Conservation (phyloP, 2,888 invertebrate species). For the Leuctra nigra region DNA sequence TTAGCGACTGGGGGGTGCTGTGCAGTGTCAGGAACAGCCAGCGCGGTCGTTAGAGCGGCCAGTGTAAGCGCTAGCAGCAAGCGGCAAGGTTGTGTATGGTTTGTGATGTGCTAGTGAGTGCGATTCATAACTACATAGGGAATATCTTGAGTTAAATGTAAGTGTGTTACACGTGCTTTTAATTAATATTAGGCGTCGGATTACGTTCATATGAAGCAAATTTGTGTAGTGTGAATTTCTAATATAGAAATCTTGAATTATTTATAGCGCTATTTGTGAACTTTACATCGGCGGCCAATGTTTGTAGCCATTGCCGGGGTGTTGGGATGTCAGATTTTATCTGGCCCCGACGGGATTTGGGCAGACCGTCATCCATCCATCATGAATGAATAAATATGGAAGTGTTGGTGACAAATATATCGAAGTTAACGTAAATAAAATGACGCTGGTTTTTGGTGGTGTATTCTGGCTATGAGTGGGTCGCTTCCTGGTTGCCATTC, state of each 20-base stretch:
- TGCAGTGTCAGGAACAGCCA: too few relatives aligned
- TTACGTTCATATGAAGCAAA: too few relatives aligned
- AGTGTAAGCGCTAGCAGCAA: too few relatives aligned
- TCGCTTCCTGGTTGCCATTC: constrained; percentile 9
- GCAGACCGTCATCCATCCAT: neutral
- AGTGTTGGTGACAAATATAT: neutral
- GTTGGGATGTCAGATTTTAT: constrained; percentile 21
- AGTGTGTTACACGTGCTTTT: too few relatives aligned
- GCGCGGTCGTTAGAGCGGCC: too few relatives aligned
- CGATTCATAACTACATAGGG: too few relatives aligned
- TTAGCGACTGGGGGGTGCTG: too few relatives aligned
- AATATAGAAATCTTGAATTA: neutral
- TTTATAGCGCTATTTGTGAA: neutral
- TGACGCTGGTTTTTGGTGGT: neutral
- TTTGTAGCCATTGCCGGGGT: constrained; percentile 20
- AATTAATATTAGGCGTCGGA: too few relatives aligned
- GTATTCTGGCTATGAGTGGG: neutral
- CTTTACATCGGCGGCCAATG: neutral
- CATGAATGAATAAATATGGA: neutral
- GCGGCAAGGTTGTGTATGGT: too few relatives aligned
- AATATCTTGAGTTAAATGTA: too few relatives aligned
- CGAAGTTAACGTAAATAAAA: neutral
- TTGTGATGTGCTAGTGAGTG: too few relatives aligned
- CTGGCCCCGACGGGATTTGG: neutral
- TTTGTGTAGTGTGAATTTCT: too few relatives aligned